Base-by-base conservation (phyloP, 1,140 invertebrate species). In the Dinothrombium tinctorium region DNA sequence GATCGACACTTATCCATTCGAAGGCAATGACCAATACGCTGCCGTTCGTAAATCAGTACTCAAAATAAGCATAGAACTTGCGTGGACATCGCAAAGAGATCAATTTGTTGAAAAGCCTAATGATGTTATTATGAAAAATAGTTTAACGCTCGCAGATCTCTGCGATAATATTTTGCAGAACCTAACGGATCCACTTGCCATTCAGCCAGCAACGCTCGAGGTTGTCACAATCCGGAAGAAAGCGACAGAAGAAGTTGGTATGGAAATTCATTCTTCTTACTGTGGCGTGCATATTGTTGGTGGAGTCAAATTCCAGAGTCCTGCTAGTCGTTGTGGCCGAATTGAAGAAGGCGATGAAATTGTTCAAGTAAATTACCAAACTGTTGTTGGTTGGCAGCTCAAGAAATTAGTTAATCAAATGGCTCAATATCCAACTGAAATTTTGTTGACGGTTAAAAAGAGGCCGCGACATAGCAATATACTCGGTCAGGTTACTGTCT, bases 271-370 rank as follows among this genome's bases (percentile, higher is more conserved):
- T 44, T 76, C 80, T 23, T 78, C 75, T 15, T 78, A 74, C 61
- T 73, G 78, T 60, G 77, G 79, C 6, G 69, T 80, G 31, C 81
- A 84, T 62, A 72, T 78, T 53, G 72, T 92, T 44, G 74, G 74
- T 12, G 76, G 77, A 51, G 73, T 86, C 19, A 81, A 82, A 56
- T 74, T 49, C 31, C 42, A 59, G 54, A 56, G 56, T 25, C 58
- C 60, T 31, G 57, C 59, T 14, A 52, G 86, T 61, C 69, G 75
- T 24, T 79, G 76, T 54, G 77, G 76, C 2, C 82, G 83, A 62
- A 78, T 89, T 53, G 79, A 83, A 60, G 75, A 78, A 51, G 82
- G 82, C 2, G 83, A 90, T 61, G 83, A 90, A 63, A 78, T 92
- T 44, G 75, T 89, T 17, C 81, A 82, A 63, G 75, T 81, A 9